phyloP scores from a whole-genome alignment of 1,140 invertebrate species.

The Triops longicaudatus region DNA sequence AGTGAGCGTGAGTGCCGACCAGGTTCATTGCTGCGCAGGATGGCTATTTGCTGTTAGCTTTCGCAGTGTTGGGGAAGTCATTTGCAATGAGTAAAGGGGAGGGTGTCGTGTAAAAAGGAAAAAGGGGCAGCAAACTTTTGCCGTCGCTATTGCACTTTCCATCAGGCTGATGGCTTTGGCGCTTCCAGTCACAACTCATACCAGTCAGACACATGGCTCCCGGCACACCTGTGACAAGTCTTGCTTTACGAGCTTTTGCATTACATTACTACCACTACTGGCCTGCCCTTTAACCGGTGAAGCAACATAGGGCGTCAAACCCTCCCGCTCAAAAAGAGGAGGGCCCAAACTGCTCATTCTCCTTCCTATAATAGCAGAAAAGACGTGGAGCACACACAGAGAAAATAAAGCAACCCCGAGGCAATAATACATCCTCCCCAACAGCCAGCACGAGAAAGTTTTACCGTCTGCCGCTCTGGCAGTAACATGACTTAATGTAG shows the following conservation, averaged over 20 bases:
- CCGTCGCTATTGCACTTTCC: conserved; percentile 5
- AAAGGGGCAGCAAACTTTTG: not conserved
- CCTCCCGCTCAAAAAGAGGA: not conserved
- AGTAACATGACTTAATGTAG: not conserved
- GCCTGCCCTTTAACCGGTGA: not conserved
- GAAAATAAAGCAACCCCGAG: not conserved
- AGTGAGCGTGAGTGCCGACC: conserved; percentile 8
- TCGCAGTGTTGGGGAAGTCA: not conserved
- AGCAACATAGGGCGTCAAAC: no score
- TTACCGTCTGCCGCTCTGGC: not conserved
- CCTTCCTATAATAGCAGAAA: conserved; percentile 1
- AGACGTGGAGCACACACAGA: not conserved
- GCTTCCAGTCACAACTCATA: conserved; percentile 14
- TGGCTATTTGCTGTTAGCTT: conserved; percentile 1
- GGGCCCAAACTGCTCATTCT: not conserved
- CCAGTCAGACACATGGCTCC: conserved; percentile 7
- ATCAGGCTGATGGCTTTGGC: conserved; percentile 9
- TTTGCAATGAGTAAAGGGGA: not conserved
- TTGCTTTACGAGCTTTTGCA: not conserved
- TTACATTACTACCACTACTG: conserved; percentile 7
- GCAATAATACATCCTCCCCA: not conserved
- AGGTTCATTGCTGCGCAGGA: not conserved
- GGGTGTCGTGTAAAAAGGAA: not conserved
- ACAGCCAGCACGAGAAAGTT: not conserved
- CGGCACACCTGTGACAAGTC: conserved; percentile 10